Evolutionary conservation across 2,797 vertebrate species (phyloP).

Genomic region (Enteromius afrohamiltoni): DNA sequence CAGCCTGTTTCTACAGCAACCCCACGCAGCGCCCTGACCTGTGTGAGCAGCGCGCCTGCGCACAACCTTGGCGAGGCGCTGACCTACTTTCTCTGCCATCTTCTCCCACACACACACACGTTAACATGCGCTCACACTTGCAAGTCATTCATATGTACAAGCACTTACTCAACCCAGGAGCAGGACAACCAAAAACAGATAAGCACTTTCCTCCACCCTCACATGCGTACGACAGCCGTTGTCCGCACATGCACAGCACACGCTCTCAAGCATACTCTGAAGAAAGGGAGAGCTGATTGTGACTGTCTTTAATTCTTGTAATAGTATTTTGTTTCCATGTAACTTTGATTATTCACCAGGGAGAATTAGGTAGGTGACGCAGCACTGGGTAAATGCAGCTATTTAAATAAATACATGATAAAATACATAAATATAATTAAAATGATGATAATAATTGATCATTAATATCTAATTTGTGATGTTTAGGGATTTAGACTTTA

Average conservation of each 20-base stretch:
- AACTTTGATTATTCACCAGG: neutral
- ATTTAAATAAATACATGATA: neutral
- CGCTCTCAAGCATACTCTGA: neutral
- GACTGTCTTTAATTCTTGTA: neutral
- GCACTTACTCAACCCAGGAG: constrained; percentile 40
- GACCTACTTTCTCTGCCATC: constrained; percentile 77
- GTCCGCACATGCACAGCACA: neutral
- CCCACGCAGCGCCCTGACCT: constrained; percentile 61
- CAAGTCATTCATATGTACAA: constrained; percentile 42
- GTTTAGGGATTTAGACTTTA: neutral
- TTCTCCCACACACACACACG: constrained; percentile 54
- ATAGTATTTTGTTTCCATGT: neutral
- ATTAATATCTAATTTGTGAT: neutral
- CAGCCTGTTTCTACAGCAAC: constrained; percentile 70
- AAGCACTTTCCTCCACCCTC: constrained; percentile 32
- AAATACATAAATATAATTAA: neutral
- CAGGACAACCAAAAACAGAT: constrained; percentile 39
- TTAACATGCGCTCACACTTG: constrained; percentile 16
- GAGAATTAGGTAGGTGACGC: neutral
- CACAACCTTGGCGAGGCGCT: constrained; percentile 70
- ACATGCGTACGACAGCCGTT: neutral
- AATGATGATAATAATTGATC: no score
- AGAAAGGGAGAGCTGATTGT: neutral
- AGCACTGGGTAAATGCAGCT: neutral
- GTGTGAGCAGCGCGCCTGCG: constrained; percentile 67